These are phyloP conservation scores for Meandrina meandrites DNA, from an alignment of 92 coral and sea anemone species.

Conservation along the genomic window DNA sequence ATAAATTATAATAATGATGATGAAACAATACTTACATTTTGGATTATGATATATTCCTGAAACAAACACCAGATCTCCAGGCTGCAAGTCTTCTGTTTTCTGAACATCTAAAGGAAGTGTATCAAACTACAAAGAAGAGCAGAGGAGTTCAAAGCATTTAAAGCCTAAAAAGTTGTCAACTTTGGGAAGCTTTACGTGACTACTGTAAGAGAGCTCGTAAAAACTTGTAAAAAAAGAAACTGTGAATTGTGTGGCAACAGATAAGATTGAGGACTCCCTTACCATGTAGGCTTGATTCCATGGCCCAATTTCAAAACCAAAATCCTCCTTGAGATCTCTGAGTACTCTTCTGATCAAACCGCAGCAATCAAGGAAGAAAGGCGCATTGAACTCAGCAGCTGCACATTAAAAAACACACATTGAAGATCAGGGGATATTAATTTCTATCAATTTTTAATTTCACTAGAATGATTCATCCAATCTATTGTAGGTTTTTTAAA, in stretches of 20 bases:
- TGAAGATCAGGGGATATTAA: neutral
- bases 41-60: slow-evolving; percentile 86
- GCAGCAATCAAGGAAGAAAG: slow-evolving; percentile 96
- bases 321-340: slow-evolving; percentile 87
- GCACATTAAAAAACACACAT: neutral
- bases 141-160: neutral
- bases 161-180: too few species aligned
- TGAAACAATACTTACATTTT: slow-evolving; percentile 81
- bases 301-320: slow-evolving; percentile 91
- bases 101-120: slow-evolving; percentile 77
- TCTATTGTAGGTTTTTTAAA: too few species aligned
- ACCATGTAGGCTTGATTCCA: slow-evolving; percentile 99
- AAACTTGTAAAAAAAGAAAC: too few species aligned
- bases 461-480: too few species aligned
- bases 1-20: too few species aligned
- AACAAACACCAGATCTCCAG: slow-evolving; percentile 96
- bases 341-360: slow-evolving; percentile 85
- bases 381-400: slow-evolving; percentile 82
- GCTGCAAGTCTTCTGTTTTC: slow-evolving; percentile 75
- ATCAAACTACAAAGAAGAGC: slow-evolving; percentile 65
- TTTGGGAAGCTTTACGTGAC: too few species aligned
- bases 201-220: too few species aligned
- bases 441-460: too few species aligned
- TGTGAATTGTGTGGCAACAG: too few species aligned
- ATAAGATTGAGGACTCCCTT: neutral